phyloP scores from a whole-genome alignment of 2,888 invertebrate genomes.

The Drymonia ruficornis region DNA sequence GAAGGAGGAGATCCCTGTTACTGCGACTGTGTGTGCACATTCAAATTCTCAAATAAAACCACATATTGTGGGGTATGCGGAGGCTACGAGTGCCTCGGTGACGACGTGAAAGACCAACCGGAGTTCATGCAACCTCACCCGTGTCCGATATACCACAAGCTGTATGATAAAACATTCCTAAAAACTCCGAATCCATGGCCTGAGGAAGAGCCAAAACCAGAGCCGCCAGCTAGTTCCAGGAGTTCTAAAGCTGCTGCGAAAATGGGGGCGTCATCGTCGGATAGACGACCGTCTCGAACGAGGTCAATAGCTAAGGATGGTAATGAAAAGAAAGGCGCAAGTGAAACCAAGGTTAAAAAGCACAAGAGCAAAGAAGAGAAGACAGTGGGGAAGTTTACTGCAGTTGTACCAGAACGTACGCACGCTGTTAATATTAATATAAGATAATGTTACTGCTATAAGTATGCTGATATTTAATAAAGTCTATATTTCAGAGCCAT shows the following conservation, averaged over 20 bases:
- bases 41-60: slow-evolving; percentile 67
- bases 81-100: slow-evolving; percentile 73
- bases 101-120: slow-evolving; percentile 65
- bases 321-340: slow-evolving; percentile 37
- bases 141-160: slow-evolving; percentile 75
- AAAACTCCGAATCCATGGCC: slow-evolving; percentile 65
- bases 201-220: slow-evolving; percentile 48
- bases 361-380: slow-evolving; percentile 51
- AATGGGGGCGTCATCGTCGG: slow-evolving; percentile 24
- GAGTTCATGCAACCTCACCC: slow-evolving; percentile 68
- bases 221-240: slow-evolving; percentile 48
- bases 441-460: background rate
- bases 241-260: slow-evolving; percentile 48
- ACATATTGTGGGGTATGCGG: slow-evolving; percentile 76
- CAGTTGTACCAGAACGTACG: slow-evolving; percentile 49
- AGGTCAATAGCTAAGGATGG: slow-evolving; percentile 42
- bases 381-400: slow-evolving; percentile 60
- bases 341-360: slow-evolving; percentile 24
- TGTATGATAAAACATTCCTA: slow-evolving; percentile 67
- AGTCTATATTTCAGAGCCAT: slow-evolving; percentile 40
- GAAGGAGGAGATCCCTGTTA: slow-evolving; percentile 60
- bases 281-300: slow-evolving; percentile 23
- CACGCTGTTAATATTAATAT: slow-evolving; percentile 16
- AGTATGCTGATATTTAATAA: slow-evolving; percentile 8
- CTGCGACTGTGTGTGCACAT: slow-evolving; percentile 74